Evolutionary conservation across 2,888 invertebrate species (phyloP), one percentile per base, ranked within the genome.

Genomic region (Sepiola atlantica): DNA sequence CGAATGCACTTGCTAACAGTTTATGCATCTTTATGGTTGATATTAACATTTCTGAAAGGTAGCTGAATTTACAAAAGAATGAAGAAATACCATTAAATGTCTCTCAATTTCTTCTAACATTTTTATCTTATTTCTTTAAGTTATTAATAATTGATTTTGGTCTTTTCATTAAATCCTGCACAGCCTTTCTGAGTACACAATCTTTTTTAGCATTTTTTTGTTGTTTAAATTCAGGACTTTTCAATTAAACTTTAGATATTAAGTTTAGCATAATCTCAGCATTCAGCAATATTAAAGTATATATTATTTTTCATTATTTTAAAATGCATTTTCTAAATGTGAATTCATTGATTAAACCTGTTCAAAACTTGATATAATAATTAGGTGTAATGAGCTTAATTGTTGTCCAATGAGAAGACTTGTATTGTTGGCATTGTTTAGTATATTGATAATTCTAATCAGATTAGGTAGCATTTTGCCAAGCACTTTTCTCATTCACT

Each of bases 371-470:
- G 16, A 77, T 77, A 32, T 77, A 16, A 77, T 77, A 77, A 77
- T 77, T 77, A 77, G 77, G n/a, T 32, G 77, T 77, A 77, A 77
- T 77, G n/a, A 77, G n/a, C 77, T 77, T 77, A 32, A 77, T n/a
- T 77, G n/a, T 77, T 77, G 77, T 77, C n/a, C n/a, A 77, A n/a
- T n/a, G n/a, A 16, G 4, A 77, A n/a, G 32, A 14, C 77, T 32
- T 4, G 77, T 77, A 10, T 77, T 77, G n/a, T 77, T 77, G 77
- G 77, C 77, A 77, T 77, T 77, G 77, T n/a, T 77, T 77, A 77
- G 21, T 21, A 77, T 77, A 77, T n/a, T 77, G n/a, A n/a, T 18
- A 32, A 32, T 77, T 77, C 77, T 77, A 77, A 77, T 77, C n/a
- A 77, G 77, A 77, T 77, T 32, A 77, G n/a, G n/a, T n/a, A 16